Evolutionary conservation across 2,888 invertebrate genomes (phyloP).

Genomic region (Rhagonycha lutea): DNA sequence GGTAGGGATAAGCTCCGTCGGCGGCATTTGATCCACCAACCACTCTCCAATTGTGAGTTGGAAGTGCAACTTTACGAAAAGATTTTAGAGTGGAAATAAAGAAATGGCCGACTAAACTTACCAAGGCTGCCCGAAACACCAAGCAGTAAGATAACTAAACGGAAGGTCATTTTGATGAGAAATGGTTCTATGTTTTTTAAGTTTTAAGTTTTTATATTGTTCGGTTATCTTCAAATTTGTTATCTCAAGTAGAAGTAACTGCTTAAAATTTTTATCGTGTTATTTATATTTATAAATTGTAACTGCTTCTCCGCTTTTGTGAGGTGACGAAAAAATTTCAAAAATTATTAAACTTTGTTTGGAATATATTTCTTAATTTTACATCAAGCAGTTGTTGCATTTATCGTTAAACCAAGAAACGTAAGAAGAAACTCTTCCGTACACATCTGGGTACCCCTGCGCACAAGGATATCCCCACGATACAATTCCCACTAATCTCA

Average conservation of each 20-base stretch:
- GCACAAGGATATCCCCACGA: conserved; percentile 25
- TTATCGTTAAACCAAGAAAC: conserved; percentile 52
- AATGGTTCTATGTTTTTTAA: neutral
- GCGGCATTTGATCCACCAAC: conserved; percentile 32
- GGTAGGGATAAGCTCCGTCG: conserved; percentile 38
- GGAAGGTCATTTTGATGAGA: neutral
- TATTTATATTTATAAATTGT: too few relatives aligned
- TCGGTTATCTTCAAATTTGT: neutral
- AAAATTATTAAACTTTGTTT: too few relatives aligned
- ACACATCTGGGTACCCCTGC: conserved; percentile 58
- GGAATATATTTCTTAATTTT: too few relatives aligned
- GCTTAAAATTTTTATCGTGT: neutral
- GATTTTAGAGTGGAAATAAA: neutral
- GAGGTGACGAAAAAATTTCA: too few relatives aligned
- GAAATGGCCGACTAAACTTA: neutral
- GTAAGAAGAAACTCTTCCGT: conserved; percentile 56
- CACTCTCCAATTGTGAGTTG: neutral
- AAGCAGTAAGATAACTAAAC: neutral
- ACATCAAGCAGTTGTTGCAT: neutral
- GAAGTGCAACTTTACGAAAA: neutral
- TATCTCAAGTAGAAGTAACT: neutral
- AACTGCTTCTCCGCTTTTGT: too few relatives aligned
- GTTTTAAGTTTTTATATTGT: neutral
- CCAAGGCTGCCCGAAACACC: neutral
- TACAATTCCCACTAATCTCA: conserved; percentile 23